Evolutionary conservation across 2,113 vertebrate species (phyloP).

Genomic region (Parus major): DNA sequence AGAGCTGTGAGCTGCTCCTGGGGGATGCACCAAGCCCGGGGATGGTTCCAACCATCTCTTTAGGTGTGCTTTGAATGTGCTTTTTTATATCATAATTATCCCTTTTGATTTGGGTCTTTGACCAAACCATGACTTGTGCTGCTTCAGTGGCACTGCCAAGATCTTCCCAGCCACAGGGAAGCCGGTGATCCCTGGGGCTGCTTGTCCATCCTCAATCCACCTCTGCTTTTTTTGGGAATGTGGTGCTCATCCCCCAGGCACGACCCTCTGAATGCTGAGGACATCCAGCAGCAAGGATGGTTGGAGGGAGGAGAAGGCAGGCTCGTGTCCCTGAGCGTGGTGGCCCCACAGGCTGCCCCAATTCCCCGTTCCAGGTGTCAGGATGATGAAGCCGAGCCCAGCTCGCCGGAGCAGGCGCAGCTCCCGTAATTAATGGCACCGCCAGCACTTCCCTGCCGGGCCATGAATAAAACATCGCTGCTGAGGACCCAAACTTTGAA

Average conservation of each 20-base stretch:
- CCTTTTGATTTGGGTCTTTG: not conserved
- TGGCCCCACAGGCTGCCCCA: not conserved
- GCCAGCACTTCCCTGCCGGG: conserved; percentile 6
- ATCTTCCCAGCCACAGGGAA: not conserved
- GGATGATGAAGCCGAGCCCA: conserved; percentile 26
- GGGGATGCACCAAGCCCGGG: not conserved
- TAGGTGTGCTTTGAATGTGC: not conserved
- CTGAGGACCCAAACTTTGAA: conserved; percentile 45
- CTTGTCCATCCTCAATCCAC: fast-evolving
- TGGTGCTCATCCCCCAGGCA: fast-evolving
- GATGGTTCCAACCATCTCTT: not conserved
- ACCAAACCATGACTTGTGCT: not conserved
- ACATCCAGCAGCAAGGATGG: not conserved
- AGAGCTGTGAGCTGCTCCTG: not conserved
- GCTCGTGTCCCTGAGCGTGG: not conserved
- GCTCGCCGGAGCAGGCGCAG: not conserved
- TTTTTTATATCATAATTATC: not conserved
- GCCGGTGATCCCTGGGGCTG: not conserved
- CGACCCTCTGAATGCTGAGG: fast-evolving
- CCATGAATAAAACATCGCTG: conserved; percentile 66
- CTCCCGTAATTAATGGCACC: conserved; percentile 59
- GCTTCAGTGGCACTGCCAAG: not conserved
- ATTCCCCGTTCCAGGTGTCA: not conserved
- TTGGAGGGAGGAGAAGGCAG: not conserved
- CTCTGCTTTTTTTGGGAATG: not conserved